These are phyloP conservation scores for Epirrhoe tristata DNA, from an alignment of 2,888 invertebrate genomes.

Conservation along the genomic window DNA sequence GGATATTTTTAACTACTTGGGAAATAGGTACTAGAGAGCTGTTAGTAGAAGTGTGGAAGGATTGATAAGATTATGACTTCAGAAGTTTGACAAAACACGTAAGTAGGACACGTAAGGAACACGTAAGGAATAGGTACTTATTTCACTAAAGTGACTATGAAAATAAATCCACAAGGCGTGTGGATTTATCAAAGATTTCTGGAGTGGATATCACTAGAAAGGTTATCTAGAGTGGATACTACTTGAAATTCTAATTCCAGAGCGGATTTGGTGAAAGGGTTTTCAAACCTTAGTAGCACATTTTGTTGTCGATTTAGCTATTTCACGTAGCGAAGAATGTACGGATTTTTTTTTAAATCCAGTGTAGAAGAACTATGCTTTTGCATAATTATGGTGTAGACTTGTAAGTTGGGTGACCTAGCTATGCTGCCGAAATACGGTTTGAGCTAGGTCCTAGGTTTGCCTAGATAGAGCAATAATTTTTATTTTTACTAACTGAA, in stretches of 20 bases:
- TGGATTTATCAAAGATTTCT: not conserved
- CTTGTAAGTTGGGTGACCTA: constrained; percentile 26
- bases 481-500: constrained; percentile 59
- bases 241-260: constrained; percentile 3
- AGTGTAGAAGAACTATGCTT: constrained; percentile 25
- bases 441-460: constrained; percentile 41
- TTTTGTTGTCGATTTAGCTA: constrained; percentile 27
- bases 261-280: constrained; percentile 27
- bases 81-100: not conserved
- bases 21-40: not conserved
- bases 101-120: too few relatives aligned
- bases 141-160: not conserved
- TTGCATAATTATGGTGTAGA: constrained; percentile 40
- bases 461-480: constrained; percentile 60
- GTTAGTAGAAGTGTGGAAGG: not conserved
- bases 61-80: not conserved
- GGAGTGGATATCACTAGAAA: constrained; percentile 1
- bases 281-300: constrained; percentile 27
- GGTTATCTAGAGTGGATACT: constrained; percentile 2
- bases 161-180: not conserved
- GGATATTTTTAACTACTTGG: not conserved
- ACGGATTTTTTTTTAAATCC: constrained; percentile 9
- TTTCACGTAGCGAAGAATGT: constrained; percentile 28
- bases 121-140: not conserved
- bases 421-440: not conserved